Evolutionary conservation across 2,888 invertebrate genomes (phyloP), one percentile per base, ranked within the genome.

Genomic region (Tethea ocularis): DNA sequence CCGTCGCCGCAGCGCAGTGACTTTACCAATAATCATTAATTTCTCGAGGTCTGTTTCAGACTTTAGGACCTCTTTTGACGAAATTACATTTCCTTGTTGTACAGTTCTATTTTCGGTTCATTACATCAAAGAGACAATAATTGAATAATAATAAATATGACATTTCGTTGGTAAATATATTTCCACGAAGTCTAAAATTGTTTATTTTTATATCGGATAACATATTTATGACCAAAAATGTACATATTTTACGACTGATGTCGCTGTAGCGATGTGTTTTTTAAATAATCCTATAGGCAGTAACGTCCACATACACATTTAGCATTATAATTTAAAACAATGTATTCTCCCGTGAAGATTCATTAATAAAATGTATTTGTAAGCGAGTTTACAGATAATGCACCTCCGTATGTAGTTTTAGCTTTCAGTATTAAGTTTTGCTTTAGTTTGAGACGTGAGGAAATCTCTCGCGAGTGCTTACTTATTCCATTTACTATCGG

Each of bases 1-100:
- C 20, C 20, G 20, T 15, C 10, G 46, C 15, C 20, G 0, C 20
- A 59, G 58, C 33, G 22, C 57, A 54, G 57, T 57, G 53, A 64
- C 63, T 59, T n/a, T 57, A 66, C 69, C 70, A 76, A 77, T 78
- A 75, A 74, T 72, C 74, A 82, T 80, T 77, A 75, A 80, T 80
- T 77, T 68, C 67, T 62, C 54, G 65, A 71, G 67, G 64, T 70
- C 72, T 71, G 71, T 59, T 68, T 60, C 61, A 65, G 74, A 74
- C 72, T 76, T 68, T 46, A 66, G 63, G 67, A 68, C 66, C 67
- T 73, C 70, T 74, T 74, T 75, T 76, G 73, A 74, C 67, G 66
- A 68, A 75, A 75, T 71, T 74, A 72, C 57, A 71, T 75, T 77
- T 75, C 71, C 75, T 71, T 62, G 60, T 69, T 58, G 61, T 60